Conservation (phyloP, 2,888 invertebrate genomes). For the Lycia hirtaria region DNA sequence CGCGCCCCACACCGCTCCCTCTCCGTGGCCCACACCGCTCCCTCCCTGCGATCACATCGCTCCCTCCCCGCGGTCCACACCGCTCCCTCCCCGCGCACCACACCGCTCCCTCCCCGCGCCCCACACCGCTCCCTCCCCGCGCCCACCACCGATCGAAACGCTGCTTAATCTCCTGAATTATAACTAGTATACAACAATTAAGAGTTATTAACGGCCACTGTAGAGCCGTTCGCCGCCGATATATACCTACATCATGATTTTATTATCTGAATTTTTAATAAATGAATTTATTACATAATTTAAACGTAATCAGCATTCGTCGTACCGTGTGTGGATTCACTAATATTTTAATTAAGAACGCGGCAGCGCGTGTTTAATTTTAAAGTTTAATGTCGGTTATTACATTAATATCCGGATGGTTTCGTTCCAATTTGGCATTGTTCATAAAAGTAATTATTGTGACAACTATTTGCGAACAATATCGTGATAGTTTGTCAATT, state of each 20-base stretch:
- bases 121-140: slow-evolving; percentile 41
- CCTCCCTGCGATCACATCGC: no score
- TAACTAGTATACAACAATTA: slow-evolving; percentile 74
- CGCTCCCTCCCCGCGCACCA: slow-evolving; percentile 39
- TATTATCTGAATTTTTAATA: slow-evolving; percentile 75
- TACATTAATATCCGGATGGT: slow-evolving; percentile 26
- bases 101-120: slow-evolving; percentile 36
- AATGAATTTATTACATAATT: slow-evolving; percentile 80
- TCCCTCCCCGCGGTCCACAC: slow-evolving; percentile 42
- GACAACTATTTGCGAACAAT: slow-evolving; percentile 29
- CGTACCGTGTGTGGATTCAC: slow-evolving; percentile 48
- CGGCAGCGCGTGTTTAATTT: slow-evolving; percentile 36
- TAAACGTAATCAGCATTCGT: slow-evolving; percentile 73
- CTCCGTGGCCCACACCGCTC: slow-evolving; percentile 40
- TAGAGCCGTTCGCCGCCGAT: slow-evolving; percentile 59
- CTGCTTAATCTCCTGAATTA: slow-evolving; percentile 68
- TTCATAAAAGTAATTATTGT: slow-evolving; percentile 32
- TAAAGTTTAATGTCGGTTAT: slow-evolving; percentile 27
- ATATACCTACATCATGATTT: slow-evolving; percentile 58
- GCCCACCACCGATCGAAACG: slow-evolving; percentile 33
- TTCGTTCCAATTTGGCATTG: slow-evolving; percentile 26
- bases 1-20: slow-evolving; percentile 40
- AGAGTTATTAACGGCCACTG: slow-evolving; percentile 66
- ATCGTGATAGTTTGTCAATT: slow-evolving; percentile 36
- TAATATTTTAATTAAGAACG: slow-evolving; percentile 40